These are phyloP conservation scores for Erannis defoliaria DNA, from an alignment of 2,888 invertebrate species.

Conservation along the genomic window DNA sequence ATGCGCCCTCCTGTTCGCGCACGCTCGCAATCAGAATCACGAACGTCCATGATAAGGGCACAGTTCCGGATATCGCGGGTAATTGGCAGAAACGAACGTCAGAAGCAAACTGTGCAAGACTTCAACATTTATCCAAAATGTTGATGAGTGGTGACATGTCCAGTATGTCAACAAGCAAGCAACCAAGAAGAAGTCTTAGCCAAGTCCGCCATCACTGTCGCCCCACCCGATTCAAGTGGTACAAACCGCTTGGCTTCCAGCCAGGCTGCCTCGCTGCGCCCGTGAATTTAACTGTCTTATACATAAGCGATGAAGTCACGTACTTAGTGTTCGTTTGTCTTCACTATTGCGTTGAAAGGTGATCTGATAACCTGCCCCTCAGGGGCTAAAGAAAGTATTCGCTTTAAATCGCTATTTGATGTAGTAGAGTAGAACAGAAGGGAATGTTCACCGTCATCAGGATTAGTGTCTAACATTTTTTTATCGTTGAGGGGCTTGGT, in stretches of 20 bases:
- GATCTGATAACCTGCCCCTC: conserved; percentile 29
- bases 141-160: too few species aligned
- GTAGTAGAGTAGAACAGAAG: not conserved
- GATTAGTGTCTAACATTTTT: not conserved
- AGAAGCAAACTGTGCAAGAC: too few species aligned
- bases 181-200: not conserved
- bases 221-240: conserved; percentile 36
- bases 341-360: conserved; percentile 22
- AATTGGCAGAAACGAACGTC: too few species aligned
- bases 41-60: too few species aligned
- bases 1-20: too few species aligned
- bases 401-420: conserved; percentile 11
- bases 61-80: too few species aligned
- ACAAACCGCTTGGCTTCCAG: conserved; percentile 52
- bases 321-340: conserved; percentile 33
- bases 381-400: conserved; percentile 6
- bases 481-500: too few species aligned
- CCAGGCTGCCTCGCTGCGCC: conserved; percentile 48
- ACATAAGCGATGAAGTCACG: conserved; percentile 48
- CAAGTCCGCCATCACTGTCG: conserved; percentile 3
- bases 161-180: too few species aligned
- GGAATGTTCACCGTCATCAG: not conserved
- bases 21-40: too few species aligned
- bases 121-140: too few species aligned
- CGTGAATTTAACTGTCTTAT: conserved; percentile 55